Evolutionary conservation across 2,888 invertebrate genomes (phyloP).

Genomic region (Eudemis profundana): DNA sequence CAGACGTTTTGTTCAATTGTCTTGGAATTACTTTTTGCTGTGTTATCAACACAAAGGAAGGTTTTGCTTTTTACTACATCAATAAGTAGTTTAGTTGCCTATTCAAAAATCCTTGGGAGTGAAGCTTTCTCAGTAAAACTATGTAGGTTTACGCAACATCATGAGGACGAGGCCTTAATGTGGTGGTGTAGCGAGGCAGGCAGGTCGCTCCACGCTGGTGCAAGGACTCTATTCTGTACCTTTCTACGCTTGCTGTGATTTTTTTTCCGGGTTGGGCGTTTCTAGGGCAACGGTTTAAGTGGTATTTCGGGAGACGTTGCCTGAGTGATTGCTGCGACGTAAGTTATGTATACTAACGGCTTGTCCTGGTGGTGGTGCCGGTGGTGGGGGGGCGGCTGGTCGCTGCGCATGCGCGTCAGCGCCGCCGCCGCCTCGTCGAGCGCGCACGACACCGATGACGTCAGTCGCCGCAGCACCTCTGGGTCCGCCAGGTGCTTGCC

Average conservation of each 20-base stretch:
- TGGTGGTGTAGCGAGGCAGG: neutral
- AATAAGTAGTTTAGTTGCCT: too few species aligned
- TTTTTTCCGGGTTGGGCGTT: too few species aligned
- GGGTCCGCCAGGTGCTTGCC: conserved; percentile 95
- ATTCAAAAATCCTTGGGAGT: too few species aligned
- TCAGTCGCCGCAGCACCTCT: conserved; percentile 93
- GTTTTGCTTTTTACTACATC: too few species aligned
- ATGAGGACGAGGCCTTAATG: too few species aligned
- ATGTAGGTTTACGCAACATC: too few species aligned
- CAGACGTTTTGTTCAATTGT: neutral
- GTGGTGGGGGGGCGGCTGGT: conserved; percentile 89
- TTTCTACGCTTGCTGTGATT: neutral
- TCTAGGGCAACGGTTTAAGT: too few species aligned
- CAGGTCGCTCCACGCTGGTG: too few species aligned
- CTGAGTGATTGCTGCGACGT: too few species aligned
- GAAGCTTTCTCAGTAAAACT: too few species aligned
- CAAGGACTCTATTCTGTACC: too few species aligned
- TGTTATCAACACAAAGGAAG: neutral
- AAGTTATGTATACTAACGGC: conserved; percentile 62
- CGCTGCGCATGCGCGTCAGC: conserved; percentile 97
- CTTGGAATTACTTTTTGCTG: neutral
- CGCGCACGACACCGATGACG: conserved; percentile 96
- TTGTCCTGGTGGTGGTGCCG: conserved; percentile 77
- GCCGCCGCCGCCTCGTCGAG: conserved; percentile 99
- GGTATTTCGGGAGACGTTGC: too few species aligned